phyloP scores from a whole-genome alignment of 1,140 invertebrate species.

The Zaprionus inermis region DNA sequence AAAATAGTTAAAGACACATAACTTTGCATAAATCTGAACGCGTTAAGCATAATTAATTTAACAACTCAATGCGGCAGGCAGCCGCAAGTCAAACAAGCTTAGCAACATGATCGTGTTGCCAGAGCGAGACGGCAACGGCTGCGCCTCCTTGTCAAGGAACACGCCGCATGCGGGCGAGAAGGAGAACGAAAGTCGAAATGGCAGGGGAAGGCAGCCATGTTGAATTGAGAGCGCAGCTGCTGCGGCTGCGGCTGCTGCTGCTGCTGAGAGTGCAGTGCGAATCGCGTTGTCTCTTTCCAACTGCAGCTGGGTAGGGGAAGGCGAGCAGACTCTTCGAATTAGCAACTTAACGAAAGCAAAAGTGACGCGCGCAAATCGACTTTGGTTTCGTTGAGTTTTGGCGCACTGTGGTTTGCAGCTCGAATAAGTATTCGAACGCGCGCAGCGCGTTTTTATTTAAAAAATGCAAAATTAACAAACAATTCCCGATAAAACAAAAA shows the following conservation, averaged over 20 bases:
- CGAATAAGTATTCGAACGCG: constrained; percentile 37
- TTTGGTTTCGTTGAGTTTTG: constrained; percentile 33
- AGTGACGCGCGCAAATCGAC: constrained; percentile 53
- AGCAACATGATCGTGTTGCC: not conserved
- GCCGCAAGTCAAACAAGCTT: not conserved
- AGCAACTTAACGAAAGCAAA: constrained; percentile 57
- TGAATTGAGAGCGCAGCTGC: not conserved
- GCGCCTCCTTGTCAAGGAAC: not conserved
- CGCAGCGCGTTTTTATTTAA: not conserved
- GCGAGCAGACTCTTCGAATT: not conserved
- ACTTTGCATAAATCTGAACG: constrained; percentile 13
- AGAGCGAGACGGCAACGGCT: not conserved
- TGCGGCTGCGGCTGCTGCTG: not conserved
- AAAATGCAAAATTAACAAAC: constrained; percentile 8
- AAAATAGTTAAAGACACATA: constrained; percentile 8
- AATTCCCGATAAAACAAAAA: constrained; percentile 1
- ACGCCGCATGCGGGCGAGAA: not conserved
- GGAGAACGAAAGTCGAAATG: not conserved
- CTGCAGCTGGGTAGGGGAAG: constrained; percentile 9
- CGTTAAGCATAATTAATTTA: constrained; percentile 29
- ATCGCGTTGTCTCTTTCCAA: not conserved
- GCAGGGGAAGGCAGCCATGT: not conserved
- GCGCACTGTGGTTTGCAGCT: constrained; percentile 50
- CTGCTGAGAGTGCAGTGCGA: constrained; percentile 3
- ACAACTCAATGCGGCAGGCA: not conserved